Evolutionary conservation across 2,888 invertebrate genomes (phyloP).

Genomic region (Philaethria dido): DNA sequence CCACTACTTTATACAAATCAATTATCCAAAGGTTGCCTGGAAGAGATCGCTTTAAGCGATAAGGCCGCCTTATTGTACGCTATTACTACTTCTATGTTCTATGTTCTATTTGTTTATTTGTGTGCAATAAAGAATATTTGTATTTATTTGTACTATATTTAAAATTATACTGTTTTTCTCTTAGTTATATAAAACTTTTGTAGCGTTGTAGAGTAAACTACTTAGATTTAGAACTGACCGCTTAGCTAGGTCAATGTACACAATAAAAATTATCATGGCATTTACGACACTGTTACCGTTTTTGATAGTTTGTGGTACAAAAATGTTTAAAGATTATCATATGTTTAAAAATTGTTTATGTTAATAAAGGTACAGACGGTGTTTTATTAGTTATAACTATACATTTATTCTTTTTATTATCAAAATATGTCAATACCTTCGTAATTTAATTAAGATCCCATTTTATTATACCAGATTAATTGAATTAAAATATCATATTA

Average conservation of each 20-base stretch:
- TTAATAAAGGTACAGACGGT: background rate
- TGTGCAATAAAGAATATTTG: too few species aligned
- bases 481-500: conserved; percentile 47
- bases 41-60: too few species aligned
- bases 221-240: background rate
- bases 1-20: too few species aligned
- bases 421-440: conserved; percentile 12
- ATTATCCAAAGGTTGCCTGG: too few species aligned
- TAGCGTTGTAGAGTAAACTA: too few species aligned
- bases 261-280: background rate
- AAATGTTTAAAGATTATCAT: too few species aligned
- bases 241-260: background rate
- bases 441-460: conserved; percentile 37
- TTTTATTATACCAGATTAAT: conserved; percentile 21
- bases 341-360: background rate
- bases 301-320: background rate
- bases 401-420: background rate
- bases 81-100: too few species aligned
- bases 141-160: too few species aligned
- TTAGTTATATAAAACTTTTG: too few species aligned
- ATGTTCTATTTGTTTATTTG: too few species aligned
- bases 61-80: too few species aligned
- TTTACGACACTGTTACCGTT: background rate
- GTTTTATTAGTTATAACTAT: background rate
- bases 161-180: too few species aligned